phyloP scores from a whole-genome alignment of 2,113 vertebrate species.

The Diadophis punctatus region DNA sequence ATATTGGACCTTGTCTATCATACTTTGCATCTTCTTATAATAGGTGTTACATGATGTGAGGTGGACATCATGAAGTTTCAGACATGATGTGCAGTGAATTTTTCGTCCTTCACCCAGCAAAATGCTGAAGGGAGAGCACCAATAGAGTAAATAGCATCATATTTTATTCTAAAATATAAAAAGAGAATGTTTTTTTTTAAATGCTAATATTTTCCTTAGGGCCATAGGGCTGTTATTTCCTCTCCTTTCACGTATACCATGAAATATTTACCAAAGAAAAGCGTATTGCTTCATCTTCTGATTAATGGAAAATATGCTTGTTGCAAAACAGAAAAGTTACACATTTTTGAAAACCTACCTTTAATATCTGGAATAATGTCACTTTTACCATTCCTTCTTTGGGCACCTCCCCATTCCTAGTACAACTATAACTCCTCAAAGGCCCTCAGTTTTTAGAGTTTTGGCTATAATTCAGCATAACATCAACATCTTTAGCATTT shows the following conservation, averaged over 20 bases:
- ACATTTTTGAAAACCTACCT: background rate
- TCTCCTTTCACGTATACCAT: background rate
- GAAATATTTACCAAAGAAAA: background rate
- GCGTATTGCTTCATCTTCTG: background rate
- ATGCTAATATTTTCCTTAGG: background rate
- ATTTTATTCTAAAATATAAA: background rate
- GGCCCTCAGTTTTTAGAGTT: background rate
- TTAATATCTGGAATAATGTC: background rate
- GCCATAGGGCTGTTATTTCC: background rate
- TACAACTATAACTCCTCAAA: background rate
- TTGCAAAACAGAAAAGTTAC: background rate
- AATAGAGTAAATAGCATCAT: background rate
- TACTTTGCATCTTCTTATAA: background rate
- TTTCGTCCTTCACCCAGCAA: background rate
- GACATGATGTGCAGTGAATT: background rate
- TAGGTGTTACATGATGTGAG: background rate
- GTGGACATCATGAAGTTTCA: no score
- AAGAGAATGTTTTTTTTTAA: background rate
- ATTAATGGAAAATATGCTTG: background rate
- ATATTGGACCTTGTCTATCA: background rate
- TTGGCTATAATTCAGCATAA: background rate
- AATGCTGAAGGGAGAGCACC: background rate
- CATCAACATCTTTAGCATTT: background rate
- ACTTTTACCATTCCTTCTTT: background rate
- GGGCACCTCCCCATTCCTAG: background rate